Percentiles rank a stretch among this genome's conserved stretches.
Evolutionary conservation across 2,113 vertebrate species (phyloP).

Genomic region (Oryzias melastigma): DNA sequence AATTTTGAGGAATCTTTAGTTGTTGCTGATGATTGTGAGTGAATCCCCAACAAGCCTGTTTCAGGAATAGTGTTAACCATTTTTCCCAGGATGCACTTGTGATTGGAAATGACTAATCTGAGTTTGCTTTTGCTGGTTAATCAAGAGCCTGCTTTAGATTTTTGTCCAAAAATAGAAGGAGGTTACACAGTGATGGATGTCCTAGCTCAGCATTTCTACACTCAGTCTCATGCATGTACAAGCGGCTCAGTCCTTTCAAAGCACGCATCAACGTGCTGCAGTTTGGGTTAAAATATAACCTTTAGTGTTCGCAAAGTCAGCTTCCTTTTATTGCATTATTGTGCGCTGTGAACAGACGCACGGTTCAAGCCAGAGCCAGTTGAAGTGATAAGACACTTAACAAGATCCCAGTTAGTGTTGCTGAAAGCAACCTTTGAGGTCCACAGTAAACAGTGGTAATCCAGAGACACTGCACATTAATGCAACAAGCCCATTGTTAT

Average conservation of each 20-base stretch:
- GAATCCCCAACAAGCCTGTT: too few relatives aligned
- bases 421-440: background rate
- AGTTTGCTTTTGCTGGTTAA: too few relatives aligned
- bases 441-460: background rate
- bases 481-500: conserved; percentile 1
- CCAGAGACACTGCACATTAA: conserved; percentile 6
- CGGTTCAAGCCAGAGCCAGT: background rate
- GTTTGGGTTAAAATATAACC: conserved; percentile 40
- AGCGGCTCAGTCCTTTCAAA: conserved; percentile 1
- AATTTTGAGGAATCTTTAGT: too few relatives aligned
- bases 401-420: background rate
- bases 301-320: background rate
- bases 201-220: too few relatives aligned
- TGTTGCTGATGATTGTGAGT: too few relatives aligned
- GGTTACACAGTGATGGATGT: too few relatives aligned
- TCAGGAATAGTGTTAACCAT: too few relatives aligned
- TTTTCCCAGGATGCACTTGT: too few relatives aligned
- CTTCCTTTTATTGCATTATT: background rate
- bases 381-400: background rate
- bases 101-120: too few relatives aligned
- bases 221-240: too few relatives aligned
- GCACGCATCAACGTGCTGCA: background rate
- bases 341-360: conserved; percentile 1
- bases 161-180: too few relatives aligned
- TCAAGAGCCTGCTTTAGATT: too few relatives aligned